These are phyloP conservation scores for Conchocele bisecta DNA, from an alignment of 2,888 invertebrate genomes.

Conservation along the genomic window DNA sequence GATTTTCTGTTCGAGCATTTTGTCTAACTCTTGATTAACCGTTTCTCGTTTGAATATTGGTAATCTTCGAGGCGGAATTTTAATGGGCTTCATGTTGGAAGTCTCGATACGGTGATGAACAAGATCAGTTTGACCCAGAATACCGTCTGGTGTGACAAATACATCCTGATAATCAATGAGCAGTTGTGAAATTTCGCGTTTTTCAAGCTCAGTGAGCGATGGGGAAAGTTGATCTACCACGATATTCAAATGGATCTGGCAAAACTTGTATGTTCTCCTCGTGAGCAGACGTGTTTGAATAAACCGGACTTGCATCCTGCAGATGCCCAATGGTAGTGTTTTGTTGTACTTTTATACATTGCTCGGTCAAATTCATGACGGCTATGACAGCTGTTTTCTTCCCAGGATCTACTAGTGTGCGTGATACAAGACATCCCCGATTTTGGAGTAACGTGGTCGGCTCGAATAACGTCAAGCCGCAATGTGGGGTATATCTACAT, in stretches of 20 bases:
- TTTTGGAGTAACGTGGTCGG: not conserved
- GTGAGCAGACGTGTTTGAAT: too few species aligned
- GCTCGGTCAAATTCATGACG: not conserved
- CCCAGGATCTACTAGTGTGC: not conserved
- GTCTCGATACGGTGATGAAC: conserved; percentile 33
- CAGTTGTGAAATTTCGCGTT: conserved; percentile 15
- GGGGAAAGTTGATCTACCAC: conserved; percentile 8
- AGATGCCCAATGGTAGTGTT: not conserved
- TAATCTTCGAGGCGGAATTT: conserved; percentile 18
- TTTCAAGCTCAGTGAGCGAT: conserved; percentile 21
- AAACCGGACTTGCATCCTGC: not conserved
- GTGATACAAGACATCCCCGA: not conserved
- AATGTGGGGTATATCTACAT: not conserved
- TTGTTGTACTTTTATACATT: not conserved
- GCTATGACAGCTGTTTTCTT: not conserved
- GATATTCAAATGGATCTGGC: conserved; percentile 9
- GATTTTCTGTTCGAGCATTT: conserved; percentile 17
- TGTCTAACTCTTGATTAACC: conserved; percentile 13
- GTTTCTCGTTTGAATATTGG: conserved; percentile 5
- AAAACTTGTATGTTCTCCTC: not conserved
- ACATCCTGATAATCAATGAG: conserved; percentile 33
- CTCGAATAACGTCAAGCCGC: not conserved
- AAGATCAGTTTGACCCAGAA: conserved; percentile 14
- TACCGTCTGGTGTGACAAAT: conserved; percentile 25
- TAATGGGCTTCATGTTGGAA: conserved; percentile 8